A percentile compares a stretch with the other conserved stretches of the same genome.
phyloP scores from a whole-genome alignment of 2,888 invertebrate species.

The Drosophila merina region DNA sequence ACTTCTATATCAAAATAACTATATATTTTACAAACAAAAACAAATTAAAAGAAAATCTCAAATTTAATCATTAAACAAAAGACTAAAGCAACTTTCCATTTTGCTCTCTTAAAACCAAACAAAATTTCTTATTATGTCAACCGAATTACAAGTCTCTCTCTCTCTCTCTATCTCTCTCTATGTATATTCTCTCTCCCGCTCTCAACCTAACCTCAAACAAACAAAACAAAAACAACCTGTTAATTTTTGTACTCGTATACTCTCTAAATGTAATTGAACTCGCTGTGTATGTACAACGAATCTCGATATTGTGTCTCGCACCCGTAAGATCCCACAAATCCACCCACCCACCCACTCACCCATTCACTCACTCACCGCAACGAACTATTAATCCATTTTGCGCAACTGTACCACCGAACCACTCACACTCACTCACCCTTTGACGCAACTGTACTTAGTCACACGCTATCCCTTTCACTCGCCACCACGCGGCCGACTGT shows the following conservation, averaged over 20 bases:
- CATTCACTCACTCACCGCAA: constrained; percentile 4
- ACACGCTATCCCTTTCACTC: constrained; percentile 38
- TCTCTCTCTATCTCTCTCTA: constrained; percentile 49
- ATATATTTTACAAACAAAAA: constrained; percentile 24
- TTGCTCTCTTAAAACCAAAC: constrained; percentile 65
- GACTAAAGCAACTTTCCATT: constrained; percentile 66
- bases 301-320: constrained; percentile 43
- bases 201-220: constrained; percentile 53
- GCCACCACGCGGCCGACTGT: constrained; percentile 14
- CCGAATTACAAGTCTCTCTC: constrained; percentile 45
- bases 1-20: constrained; percentile 30
- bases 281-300: constrained; percentile 42
- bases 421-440: constrained; percentile 7
- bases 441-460: constrained; percentile 36
- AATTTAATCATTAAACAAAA: constrained; percentile 47
- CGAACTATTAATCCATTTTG: constrained; percentile 18
- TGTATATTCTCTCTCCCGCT: constrained; percentile 48
- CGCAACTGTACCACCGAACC: constrained; percentile 8
- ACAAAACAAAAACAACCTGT: constrained; percentile 33
- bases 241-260: constrained; percentile 38
- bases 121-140: constrained; percentile 33
- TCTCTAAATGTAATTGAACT: constrained; percentile 57
- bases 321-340: constrained; percentile 32
- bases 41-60: constrained; percentile 9
- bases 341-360: not conserved